Base-by-base conservation (phyloP, 35 echinoderm and acorn worm species). In the Lytechinus variegatus region DNA sequence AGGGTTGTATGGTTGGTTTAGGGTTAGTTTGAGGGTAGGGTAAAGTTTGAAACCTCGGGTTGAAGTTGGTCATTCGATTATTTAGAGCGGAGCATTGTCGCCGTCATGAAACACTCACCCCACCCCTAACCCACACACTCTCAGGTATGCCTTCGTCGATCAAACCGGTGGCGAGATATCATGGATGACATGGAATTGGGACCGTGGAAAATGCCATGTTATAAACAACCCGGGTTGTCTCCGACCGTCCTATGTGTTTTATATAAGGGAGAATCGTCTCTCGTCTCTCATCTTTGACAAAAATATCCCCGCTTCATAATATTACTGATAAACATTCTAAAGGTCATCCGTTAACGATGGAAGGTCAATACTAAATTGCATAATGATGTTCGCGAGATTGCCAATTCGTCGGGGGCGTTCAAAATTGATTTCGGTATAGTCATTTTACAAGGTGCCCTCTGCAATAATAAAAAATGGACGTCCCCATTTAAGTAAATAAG, bases 361-460 rank as follows among this genome's bases (percentile, higher is more conserved):
- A 79, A 79, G 66, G 66, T 79, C 66, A 79, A 79, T 24, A 16
- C 66, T 79, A 79, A 79, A 79, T 79, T 79, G 66, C 66, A 79
- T 24, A 24, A 79, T 79, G 66, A 79, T 79, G 66, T 24, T 7
- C 66, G 66, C n/a, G 66, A 79, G 14, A 21, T 21, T 71, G 60
- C 33, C 33, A 44, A 66, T 66, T 14, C 60, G 4, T 10, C 61
- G 61, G 61, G 13, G 61, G 6, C 19, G 61, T 21, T 71, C 61
- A 71, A 5, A 71, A 21, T 21, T 71, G 61, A 71, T 19, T 71
- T 21, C 14, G 61, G 61, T 79, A 44, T 44, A 24, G 16, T 79
- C 14, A 79, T 79, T 5, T 27, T 79, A 79, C 66, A 79, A 79
- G 61, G 61, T 71, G 61, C 61, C 5, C 61, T 71, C 60, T 1